Evolutionary conservation across 2,888 invertebrate species (phyloP), one percentile per base, ranked within the genome.

Genomic region (Aphidoletes aphidimyza): DNA sequence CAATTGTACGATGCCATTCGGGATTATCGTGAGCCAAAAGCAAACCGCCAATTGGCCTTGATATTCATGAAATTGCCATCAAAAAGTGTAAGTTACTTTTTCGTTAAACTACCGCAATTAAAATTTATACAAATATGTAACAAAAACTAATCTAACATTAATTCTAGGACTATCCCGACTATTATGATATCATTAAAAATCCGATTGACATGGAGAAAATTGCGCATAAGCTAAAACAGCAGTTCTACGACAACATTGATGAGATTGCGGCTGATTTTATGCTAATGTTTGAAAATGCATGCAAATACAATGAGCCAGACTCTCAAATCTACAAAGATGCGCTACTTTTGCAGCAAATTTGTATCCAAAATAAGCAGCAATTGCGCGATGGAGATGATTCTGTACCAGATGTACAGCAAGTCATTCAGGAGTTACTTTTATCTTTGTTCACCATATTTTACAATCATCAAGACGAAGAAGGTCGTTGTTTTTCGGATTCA

Each of bases 261-360:
- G 97, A 98, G 86, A 90, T 98, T 84, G 95, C 96, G 0, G 93
- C 94, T 0, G 98, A 98, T 90, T 95, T 98, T 87, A 93, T 96
- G 87, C 91, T 97, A 84, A 98, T 98, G 97, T 95, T 98, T 87
- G 97, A 97, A 88, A 98, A 98, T 89, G 98, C 98, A 0, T 98
- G 97, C 91, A 97, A 97, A 89, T 98, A 97, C 88, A 98, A 98
- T 89, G 98, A 98, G 88, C 98, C 98, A 0, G 98, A 98, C 88
- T 98, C 98, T 0, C 96, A 97, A 90, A 97, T 98, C 86, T 98
- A 98, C 89, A 98, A 98, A 91, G 98, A 99, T 90, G 98, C 98
- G 0, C 91, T 99, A 87, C 94, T 97, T 36, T 90, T 99, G 87
- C 98, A 99, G 90, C 92, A 97, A 86, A 92, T 98, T 84, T 96